phyloP scores from a whole-genome alignment of 2,797 vertebrate genomes.

The Sebastes dallii region DNA sequence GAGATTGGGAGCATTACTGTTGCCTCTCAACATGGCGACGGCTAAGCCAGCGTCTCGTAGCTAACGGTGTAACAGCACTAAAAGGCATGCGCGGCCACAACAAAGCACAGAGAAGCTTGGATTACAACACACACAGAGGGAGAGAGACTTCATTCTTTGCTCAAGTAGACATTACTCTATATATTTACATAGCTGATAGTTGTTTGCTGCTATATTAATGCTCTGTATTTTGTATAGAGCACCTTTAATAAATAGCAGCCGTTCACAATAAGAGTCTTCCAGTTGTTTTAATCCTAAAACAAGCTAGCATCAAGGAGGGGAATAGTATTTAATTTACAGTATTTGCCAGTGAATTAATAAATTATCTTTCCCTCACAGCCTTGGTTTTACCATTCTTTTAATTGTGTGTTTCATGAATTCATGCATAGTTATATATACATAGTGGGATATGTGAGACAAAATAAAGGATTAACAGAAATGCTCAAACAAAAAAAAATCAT shows the following conservation, averaged over 20 bases:
- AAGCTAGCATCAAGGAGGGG: background rate
- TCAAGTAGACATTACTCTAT: too few species aligned
- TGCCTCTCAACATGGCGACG: too few species aligned
- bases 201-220: too few species aligned
- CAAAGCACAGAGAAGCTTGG: too few species aligned
- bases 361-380: background rate
- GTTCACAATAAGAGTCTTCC: background rate
- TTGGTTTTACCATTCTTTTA: background rate
- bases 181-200: too few species aligned
- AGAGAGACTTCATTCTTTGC: too few species aligned
- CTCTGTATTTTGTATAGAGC: too few species aligned
- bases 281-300: background rate
- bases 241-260: background rate
- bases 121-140: too few species aligned
- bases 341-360: background rate
- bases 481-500: constrained; percentile 41
- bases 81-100: too few species aligned
- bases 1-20: too few species aligned
- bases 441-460: constrained; percentile 21
- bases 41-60: too few species aligned
- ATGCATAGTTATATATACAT: constrained; percentile 18
- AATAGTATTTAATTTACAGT: background rate
- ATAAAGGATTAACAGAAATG: constrained; percentile 36
- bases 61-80: too few species aligned
- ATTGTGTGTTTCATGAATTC: constrained; percentile 22